phyloP scores from a whole-genome alignment of 2,113 vertebrate genomes.

The Terrapene triunguis region DNA sequence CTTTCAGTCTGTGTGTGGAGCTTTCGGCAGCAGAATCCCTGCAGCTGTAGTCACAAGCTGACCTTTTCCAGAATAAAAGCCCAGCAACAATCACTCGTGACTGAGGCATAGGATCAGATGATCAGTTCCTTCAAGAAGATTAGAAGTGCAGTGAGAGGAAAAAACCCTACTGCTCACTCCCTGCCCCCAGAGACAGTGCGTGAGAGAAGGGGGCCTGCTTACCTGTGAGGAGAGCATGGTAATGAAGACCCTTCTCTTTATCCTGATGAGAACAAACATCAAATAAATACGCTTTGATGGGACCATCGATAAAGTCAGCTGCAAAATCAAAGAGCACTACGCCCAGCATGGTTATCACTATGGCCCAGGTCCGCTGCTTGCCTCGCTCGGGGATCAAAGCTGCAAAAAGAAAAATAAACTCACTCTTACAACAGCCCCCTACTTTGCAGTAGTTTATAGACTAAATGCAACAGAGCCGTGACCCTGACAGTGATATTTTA shows the following conservation, averaged over 20 bases:
- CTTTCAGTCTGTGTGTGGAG: background rate
- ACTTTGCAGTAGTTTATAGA: background rate
- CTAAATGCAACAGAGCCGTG: background rate
- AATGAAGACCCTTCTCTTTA: constrained; percentile 95
- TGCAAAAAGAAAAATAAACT: constrained; percentile 71
- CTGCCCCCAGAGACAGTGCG: background rate
- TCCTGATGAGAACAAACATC: constrained; percentile 95
- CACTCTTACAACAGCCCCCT: constrained; percentile 5
- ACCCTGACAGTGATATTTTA: background rate
- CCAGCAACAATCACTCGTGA: constrained; percentile 69
- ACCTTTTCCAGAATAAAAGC: constrained; percentile 28
- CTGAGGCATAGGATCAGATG: constrained; percentile 59
- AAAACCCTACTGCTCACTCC: background rate
- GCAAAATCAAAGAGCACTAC: constrained; percentile 98
- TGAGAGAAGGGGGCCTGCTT: constrained; percentile 44
- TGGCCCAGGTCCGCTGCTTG: constrained; percentile 83
- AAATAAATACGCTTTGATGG: constrained; percentile 98
- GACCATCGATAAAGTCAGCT: constrained; percentile 97
- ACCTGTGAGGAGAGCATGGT: constrained; percentile 97
- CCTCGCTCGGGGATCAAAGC: constrained; percentile 74
- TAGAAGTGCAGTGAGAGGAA: background rate
- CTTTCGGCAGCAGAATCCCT: background rate
- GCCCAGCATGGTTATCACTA: constrained; percentile 92
- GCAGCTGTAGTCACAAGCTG: constrained; percentile 68
- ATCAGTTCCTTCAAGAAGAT: constrained; percentile 66